Conservation (phyloP, 2,888 invertebrate species). For the Agapetus fuscipes region DNA sequence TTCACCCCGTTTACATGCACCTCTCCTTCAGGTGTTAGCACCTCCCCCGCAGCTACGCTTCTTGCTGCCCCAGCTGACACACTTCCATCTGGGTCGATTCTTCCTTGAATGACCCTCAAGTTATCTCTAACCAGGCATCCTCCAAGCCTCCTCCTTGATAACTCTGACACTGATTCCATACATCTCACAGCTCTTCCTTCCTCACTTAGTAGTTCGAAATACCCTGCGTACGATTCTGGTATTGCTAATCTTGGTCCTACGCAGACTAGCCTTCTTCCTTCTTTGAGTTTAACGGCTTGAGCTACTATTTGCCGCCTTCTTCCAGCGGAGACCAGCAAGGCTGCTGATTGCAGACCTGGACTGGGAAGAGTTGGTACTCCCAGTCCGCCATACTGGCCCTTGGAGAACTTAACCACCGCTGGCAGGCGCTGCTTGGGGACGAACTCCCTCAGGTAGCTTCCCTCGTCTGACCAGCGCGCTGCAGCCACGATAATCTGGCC, state of each 20-base stretch:
- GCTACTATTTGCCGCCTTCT: slow-evolving; percentile 79
- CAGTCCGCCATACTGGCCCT: slow-evolving; percentile 87
- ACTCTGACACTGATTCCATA: slow-evolving; percentile 78
- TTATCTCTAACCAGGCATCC: slow-evolving; percentile 73
- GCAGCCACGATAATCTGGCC: slow-evolving; percentile 84
- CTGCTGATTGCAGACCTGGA: slow-evolving; percentile 77
- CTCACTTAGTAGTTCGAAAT: slow-evolving; percentile 89
- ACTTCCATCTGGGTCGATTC: slow-evolving; percentile 50
- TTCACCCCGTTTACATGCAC: slow-evolving; percentile 55
- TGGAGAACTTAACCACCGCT: slow-evolving; percentile 81
- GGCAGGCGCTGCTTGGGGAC: slow-evolving; percentile 68
- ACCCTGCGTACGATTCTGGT: slow-evolving; percentile 84
- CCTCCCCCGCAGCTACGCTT: slow-evolving; percentile 74
- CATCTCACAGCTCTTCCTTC: slow-evolving; percentile 86
- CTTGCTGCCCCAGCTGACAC: slow-evolving; percentile 59
- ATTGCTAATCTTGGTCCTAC: slow-evolving; percentile 79
- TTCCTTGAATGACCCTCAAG: slow-evolving; percentile 58
- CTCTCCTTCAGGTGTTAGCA: slow-evolving; percentile 70
- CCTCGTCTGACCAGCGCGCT: slow-evolving; percentile 66
- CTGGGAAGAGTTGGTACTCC: slow-evolving; percentile 83
- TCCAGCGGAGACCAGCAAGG: slow-evolving; percentile 76
- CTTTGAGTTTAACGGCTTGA: slow-evolving; percentile 83
- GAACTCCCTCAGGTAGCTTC: slow-evolving; percentile 62
- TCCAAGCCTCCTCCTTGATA: slow-evolving; percentile 64
- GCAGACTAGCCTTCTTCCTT: slow-evolving; percentile 71